Conservation (phyloP, 1,140 invertebrate genomes). For the Drosophila grimshawi region DNA sequence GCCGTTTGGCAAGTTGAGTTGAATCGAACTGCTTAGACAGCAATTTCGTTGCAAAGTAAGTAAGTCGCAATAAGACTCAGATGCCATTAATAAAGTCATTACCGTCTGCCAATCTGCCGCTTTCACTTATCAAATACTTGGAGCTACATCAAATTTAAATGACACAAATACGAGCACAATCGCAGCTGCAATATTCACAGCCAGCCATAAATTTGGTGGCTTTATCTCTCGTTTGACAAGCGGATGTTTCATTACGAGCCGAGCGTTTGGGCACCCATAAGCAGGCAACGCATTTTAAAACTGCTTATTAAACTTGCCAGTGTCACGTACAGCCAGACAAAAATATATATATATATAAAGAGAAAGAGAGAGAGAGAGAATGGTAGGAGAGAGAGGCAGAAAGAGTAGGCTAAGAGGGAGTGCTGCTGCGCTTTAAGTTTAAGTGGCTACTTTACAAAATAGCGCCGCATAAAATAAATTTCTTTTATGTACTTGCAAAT, state of each 20-base stretch:
- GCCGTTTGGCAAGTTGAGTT: constrained; percentile 5
- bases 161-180: constrained; percentile 21
- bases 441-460: constrained; percentile 81
- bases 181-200: constrained; percentile 45
- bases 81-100: constrained; percentile 52
- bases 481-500: constrained; percentile 82
- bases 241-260: constrained; percentile 57
- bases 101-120: constrained; percentile 45
- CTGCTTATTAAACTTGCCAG: constrained; percentile 67
- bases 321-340: constrained; percentile 41
- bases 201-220: constrained; percentile 40
- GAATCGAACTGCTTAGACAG: constrained; percentile 8
- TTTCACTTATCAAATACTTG: constrained; percentile 51
- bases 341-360: not conserved
- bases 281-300: constrained; percentile 60
- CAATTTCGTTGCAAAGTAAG: constrained; percentile 16
- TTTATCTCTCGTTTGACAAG: constrained; percentile 64
- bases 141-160: constrained; percentile 50
- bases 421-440: constrained; percentile 61
- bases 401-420: not conserved
- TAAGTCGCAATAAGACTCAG: constrained; percentile 48
- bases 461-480: constrained; percentile 77
- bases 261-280: constrained; percentile 34
- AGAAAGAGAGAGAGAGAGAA: constrained; percentile 12
- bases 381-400: not conserved